Evolutionary conservation across 2,113 vertebrate genomes (phyloP).

Genomic region (Scophthalmus maximus): DNA sequence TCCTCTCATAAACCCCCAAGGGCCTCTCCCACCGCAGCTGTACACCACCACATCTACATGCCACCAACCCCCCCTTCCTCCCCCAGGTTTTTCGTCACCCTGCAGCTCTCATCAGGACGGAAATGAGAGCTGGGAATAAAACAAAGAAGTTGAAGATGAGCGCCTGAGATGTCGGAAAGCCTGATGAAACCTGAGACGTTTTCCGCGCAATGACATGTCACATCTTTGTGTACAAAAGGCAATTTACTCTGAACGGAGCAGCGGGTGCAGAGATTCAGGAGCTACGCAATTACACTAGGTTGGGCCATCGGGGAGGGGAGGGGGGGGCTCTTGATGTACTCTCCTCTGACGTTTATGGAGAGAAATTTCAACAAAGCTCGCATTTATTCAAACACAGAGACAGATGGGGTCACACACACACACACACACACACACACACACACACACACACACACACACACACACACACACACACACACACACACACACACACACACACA

Average conservation of each 20-base stretch:
- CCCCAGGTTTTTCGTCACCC: constrained; percentile 42
- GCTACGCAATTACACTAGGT: constrained; percentile 54
- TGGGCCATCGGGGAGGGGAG: constrained; percentile 1
- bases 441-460: not conserved
- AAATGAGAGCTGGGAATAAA: constrained; percentile 45
- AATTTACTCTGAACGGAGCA: constrained; percentile 64
- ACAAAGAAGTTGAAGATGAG: constrained; percentile 24
- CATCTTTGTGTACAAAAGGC: constrained; percentile 66
- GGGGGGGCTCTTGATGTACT: constrained; percentile 57
- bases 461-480: not conserved
- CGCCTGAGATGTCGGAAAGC: constrained; percentile 17
- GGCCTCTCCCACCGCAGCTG: constrained; percentile 25
- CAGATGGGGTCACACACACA: constrained; percentile 43
- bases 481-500: not conserved
- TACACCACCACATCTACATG: constrained; percentile 40
- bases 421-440: constrained; percentile 2
- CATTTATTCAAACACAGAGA: constrained; percentile 52
- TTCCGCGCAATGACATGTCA: constrained; percentile 62
- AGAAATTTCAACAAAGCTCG: constrained; percentile 49
- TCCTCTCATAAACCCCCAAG: not conserved
- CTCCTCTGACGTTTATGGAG: constrained; percentile 56
- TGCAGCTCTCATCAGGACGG: constrained; percentile 50
- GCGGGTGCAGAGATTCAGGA: constrained; percentile 47
- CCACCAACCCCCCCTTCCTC: not conserved
- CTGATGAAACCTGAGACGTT: constrained; percentile 73